phyloP scores from a whole-genome alignment of 2,113 vertebrate genomes.

The Oryzias woworae region DNA sequence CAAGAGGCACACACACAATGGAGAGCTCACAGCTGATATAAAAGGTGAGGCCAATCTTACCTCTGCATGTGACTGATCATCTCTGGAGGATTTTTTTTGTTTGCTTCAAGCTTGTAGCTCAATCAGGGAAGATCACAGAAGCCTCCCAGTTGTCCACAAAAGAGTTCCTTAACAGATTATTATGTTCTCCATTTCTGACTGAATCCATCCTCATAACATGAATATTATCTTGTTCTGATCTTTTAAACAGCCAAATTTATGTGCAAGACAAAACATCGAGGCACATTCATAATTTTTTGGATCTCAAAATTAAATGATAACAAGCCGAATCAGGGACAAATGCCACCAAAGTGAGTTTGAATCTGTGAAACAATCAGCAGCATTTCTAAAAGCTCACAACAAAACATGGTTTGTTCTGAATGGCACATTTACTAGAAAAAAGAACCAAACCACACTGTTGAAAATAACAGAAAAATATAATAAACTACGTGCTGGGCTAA shows the following conservation, averaged over 20 bases:
- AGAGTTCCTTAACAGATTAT: constrained; percentile 5
- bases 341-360: too few relatives aligned
- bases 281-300: too few relatives aligned
- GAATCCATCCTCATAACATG: background rate
- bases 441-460: too few relatives aligned
- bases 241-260: background rate
- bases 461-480: too few relatives aligned
- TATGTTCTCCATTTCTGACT: background rate
- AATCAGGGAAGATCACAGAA: constrained; percentile 21
- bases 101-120: constrained; percentile 31
- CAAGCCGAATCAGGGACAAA: too few relatives aligned
- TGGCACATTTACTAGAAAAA: too few relatives aligned
- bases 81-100: constrained; percentile 40
- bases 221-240: background rate
- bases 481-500: too few relatives aligned
- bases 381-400: too few relatives aligned
- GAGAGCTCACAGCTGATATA: constrained; percentile 37
- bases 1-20: constrained; percentile 23
- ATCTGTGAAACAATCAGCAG: too few relatives aligned
- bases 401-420: too few relatives aligned
- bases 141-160: constrained; percentile 14
- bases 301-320: too few relatives aligned
- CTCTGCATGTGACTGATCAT: constrained; percentile 6
- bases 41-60: constrained; percentile 37
- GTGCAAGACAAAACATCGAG: background rate